Base-by-base conservation (phyloP, 2,888 invertebrate genomes). In the Drosophila quinaria region DNA sequence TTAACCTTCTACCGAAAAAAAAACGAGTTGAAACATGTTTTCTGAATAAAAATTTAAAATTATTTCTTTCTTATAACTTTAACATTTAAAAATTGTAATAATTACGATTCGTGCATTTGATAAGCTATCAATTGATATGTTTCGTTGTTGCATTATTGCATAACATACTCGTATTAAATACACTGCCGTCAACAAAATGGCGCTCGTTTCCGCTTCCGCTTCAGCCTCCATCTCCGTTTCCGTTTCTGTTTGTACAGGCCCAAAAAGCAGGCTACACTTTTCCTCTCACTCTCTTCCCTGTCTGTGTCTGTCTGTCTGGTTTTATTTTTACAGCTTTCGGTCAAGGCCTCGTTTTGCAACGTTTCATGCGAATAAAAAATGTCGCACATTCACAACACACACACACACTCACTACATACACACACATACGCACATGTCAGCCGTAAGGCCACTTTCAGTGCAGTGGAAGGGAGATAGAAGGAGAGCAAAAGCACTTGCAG, bases 251-350 rank as follows among this genome's bases (percentile, higher is more conserved):
- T 54, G 33, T 22, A 17, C 54, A 37, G 58, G 63, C 59, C 42
- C 33, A 22, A 78, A 65, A 58, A 69, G 59, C 56, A 44, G 63
- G 42, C 75, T 56, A 58, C 49, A 50, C 15, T 64, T 35, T 74
- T 73, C 37, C 37, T 29, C 44, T 17, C 2, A n/a, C n/a, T 31
- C 8, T 33, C 15, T 31, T 1, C 22, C 6, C 6, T 44, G 6
- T n/a, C 13, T 22, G 39, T 17, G 60, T 44, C 31, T 62, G 60
- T 42, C 52, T 59, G 67, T 78, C 65, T 63, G 64, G 33, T 62
- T 50, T 37, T 56, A 42, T 58, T 47, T 58, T 49, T 37, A 39
- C 61, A 62, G 62, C 31, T 67, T 80, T 84, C 77, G 88, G 88
- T 80, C 87, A 88, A 80, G 80, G 80, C 52, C 39, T 47, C 47